Conservation (phyloP, 2,113 vertebrate species). For the Pseudopipra pipra region DNA sequence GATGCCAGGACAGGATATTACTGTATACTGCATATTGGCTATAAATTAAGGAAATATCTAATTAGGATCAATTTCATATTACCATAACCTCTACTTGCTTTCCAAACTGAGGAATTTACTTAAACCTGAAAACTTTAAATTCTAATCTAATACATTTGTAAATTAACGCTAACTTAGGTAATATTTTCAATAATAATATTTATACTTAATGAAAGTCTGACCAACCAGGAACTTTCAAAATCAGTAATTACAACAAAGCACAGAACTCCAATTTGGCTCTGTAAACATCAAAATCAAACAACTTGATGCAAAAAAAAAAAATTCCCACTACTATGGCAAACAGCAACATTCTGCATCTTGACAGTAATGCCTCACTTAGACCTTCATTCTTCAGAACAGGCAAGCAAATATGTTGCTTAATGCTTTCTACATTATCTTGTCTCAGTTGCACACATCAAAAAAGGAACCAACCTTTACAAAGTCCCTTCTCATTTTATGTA, state of each 20-base stretch:
- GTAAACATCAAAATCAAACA: background rate
- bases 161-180: background rate
- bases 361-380: background rate
- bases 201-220: background rate
- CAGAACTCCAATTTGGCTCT: background rate
- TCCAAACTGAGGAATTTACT: background rate
- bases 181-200: background rate
- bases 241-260: background rate
- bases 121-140: background rate
- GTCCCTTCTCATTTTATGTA: background rate
- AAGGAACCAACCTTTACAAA: background rate
- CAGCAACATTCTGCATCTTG: background rate
- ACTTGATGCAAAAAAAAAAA: background rate
- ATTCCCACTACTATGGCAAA: background rate
- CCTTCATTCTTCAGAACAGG: background rate
- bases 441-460: background rate
- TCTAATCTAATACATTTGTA: background rate
- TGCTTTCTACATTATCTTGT: background rate
- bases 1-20: background rate
- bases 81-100: background rate
- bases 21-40: fast-evolving
- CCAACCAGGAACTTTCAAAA: background rate
- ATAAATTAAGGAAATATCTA: background rate
- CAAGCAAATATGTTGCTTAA: background rate
- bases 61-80: background rate